Percentiles rank a stretch among this genome's conserved stretches.
phyloP scores from a whole-genome alignment of 2,113 vertebrate species.

The Setophaga petechia region DNA sequence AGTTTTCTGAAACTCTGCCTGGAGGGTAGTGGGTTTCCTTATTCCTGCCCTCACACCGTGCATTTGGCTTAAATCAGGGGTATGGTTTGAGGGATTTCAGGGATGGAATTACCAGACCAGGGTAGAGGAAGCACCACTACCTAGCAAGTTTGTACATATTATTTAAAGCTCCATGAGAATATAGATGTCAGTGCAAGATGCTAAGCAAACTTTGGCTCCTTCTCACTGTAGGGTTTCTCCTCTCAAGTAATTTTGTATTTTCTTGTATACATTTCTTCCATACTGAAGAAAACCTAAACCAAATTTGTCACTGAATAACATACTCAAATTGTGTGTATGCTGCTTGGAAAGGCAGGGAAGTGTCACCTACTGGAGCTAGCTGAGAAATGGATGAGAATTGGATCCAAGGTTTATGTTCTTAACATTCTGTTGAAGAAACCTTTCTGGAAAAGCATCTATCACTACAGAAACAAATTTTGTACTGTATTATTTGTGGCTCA shows the following conservation, averaged over 20 bases:
- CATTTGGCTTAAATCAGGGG: background rate
- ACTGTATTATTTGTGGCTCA: accelerated
- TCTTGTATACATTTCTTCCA: background rate
- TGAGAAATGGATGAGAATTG: background rate
- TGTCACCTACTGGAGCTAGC: accelerated
- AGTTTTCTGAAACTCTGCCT: background rate
- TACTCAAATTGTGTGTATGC: too few species aligned
- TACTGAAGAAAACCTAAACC: background rate
- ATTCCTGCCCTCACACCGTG: background rate
- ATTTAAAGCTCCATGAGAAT: background rate
- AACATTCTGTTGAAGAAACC: accelerated
- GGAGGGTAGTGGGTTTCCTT: background rate
- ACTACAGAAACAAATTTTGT: background rate
- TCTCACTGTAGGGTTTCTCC: background rate
- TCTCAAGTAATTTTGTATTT: background rate
- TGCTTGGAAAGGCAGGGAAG: background rate
- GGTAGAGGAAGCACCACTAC: background rate
- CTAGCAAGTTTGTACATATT: too few species aligned
- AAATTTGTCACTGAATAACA: background rate
- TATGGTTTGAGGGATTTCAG: background rate
- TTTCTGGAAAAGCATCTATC: background rate
- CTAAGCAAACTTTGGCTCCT: background rate
- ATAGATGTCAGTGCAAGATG: background rate
- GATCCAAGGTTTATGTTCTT: background rate
- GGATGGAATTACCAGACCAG: background rate